Conservation (phyloP, 2,113 vertebrate species). For the Pipa parva region DNA sequence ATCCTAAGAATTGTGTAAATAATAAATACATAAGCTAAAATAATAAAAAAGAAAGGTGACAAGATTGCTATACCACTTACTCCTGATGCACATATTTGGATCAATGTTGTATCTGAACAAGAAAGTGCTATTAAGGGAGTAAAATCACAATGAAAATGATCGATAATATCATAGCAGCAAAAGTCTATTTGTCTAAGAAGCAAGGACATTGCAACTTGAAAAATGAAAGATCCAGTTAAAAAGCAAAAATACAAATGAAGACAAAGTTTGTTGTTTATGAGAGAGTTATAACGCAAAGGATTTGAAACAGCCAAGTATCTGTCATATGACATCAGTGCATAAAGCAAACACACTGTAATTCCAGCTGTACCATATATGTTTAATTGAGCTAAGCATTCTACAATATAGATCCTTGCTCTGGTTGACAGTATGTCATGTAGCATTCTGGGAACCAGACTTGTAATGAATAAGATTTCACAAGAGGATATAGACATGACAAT, state of each 20-base stretch:
- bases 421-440: constrained; percentile 2
- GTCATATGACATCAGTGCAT: constrained; percentile 18
- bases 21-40: constrained; percentile 10
- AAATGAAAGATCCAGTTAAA: neutral
- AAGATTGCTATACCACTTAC: neutral
- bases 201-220: neutral
- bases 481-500: neutral
- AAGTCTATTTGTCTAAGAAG: neutral
- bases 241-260: neutral
- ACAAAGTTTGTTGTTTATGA: constrained; percentile 4
- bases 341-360: neutral
- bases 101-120: constrained; percentile 8
- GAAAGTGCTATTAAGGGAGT: constrained; percentile 4
- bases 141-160: constrained; percentile 23
- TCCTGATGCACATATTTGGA: neutral
- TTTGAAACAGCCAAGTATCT: constrained; percentile 7
- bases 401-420: neutral
- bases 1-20: constrained; percentile 1
- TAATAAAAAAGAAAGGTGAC: neutral
- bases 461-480: neutral
- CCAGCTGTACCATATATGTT: neutral
- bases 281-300: neutral
- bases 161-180: neutral
- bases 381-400: neutral
- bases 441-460: constrained; percentile 9